These are phyloP conservation scores for Apocheima hispidaria DNA, from an alignment of 2,888 invertebrate species.

Conservation along the genomic window DNA sequence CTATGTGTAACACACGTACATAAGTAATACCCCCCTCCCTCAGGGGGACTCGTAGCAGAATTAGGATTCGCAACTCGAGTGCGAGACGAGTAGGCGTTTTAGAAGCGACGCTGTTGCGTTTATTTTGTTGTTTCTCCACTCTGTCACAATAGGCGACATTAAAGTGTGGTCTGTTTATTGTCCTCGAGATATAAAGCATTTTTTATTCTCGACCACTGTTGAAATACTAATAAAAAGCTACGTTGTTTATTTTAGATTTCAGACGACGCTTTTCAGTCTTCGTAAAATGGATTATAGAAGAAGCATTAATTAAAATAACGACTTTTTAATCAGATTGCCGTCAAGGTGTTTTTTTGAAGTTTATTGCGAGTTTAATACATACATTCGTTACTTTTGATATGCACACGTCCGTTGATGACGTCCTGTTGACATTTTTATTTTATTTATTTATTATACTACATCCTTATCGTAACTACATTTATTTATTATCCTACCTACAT, in stretches of 20 bases:
- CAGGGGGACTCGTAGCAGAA: conserved; percentile 73
- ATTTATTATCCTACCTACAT: too few relatives aligned
- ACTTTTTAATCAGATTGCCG: conserved; percentile 7
- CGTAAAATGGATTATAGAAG: conserved; percentile 1
- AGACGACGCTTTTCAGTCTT: conserved; percentile 6
- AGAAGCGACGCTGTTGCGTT: conserved; percentile 56
- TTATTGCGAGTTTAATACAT: neutral
- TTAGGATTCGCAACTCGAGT: conserved; percentile 77
- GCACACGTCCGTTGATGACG: too few relatives aligned
- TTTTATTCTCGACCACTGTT: conserved; percentile 26
- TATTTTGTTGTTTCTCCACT: conserved; percentile 51
- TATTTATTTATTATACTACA: too few relatives aligned
- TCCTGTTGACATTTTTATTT: too few relatives aligned
- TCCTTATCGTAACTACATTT: too few relatives aligned
- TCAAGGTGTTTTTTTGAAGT: neutral
- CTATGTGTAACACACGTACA: conserved; percentile 69
- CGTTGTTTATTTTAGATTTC: conserved; percentile 21
- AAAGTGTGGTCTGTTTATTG: conserved; percentile 35
- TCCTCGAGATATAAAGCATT: conserved; percentile 31
- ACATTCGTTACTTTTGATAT: too few relatives aligned
- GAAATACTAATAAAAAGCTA: conserved; percentile 32
- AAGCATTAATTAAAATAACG: conserved; percentile 2
- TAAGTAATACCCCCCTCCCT: conserved; percentile 71
- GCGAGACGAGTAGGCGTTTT: conserved; percentile 58
- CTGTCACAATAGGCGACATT: conserved; percentile 37